phyloP scores from a whole-genome alignment of 2,888 invertebrate species.

The Drosophila melanocephala region DNA sequence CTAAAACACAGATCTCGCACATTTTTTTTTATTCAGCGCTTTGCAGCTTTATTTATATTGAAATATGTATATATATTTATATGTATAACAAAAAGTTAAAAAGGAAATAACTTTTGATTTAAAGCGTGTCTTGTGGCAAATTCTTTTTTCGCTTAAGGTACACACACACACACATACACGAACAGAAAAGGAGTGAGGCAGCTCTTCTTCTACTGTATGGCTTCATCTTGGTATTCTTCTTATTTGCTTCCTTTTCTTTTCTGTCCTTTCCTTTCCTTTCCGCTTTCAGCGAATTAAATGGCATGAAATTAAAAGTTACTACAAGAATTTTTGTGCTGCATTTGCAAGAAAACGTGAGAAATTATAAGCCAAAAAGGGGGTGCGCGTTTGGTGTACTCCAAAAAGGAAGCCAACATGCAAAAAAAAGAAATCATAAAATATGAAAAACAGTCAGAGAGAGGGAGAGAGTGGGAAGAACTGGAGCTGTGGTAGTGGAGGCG shows the following conservation, averaged over 20 bases:
- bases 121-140: conserved; percentile 79
- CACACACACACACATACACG: conserved; percentile 30
- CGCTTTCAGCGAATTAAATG: conserved; percentile 82
- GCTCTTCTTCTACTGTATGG: conserved; percentile 51
- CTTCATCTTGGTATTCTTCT: conserved; percentile 59
- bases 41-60: neutral
- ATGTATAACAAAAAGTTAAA: conserved; percentile 52
- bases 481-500: neutral
- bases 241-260: conserved; percentile 9
- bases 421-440: conserved; percentile 58
- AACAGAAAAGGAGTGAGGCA: conserved; percentile 4
- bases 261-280: conserved; percentile 66
- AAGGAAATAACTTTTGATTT: conserved; percentile 73
- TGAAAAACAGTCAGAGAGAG: conserved; percentile 36
- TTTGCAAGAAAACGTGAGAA: conserved; percentile 81
- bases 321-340: conserved; percentile 81
- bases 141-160: conserved; percentile 55
- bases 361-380: conserved; percentile 76
- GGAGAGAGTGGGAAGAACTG: neutral
- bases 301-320: conserved; percentile 83
- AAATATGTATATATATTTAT: neutral
- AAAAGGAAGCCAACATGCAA: conserved; percentile 52
- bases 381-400: conserved; percentile 32
- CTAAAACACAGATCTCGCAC: neutral
- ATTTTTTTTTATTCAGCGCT: neutral